phyloP scores from a whole-genome alignment of 2,113 vertebrate species.

The Danio rerio region GRCz12tu NC_133193.1:50499001-50499500 shows the following conservation, averaged over 20 bases:
- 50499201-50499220: conserved; percentile 35
- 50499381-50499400: conserved; percentile 23
- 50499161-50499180: conserved; percentile 26
- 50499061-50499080: not conserved
- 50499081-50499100: not conserved
- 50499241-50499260: conserved; percentile 25
- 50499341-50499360: not conserved
- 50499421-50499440: conserved; percentile 16
- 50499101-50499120: not conserved
- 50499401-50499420: not conserved
- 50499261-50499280: not conserved
- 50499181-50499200: conserved; percentile 18
- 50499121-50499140: not conserved
- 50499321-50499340: not conserved
- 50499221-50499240: conserved; percentile 24
- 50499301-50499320: not conserved
- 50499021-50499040: conserved; percentile 5
- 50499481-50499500: conserved; percentile 42
- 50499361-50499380: not conserved
- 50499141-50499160: conserved; percentile 10
- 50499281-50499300: not conserved
- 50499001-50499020: not conserved
- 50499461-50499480: conserved; percentile 37
- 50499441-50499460: conserved; percentile 33
- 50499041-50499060: not conserved